Conservation (phyloP, 2,888 invertebrate genomes). For the Diaphora mendica region DNA sequence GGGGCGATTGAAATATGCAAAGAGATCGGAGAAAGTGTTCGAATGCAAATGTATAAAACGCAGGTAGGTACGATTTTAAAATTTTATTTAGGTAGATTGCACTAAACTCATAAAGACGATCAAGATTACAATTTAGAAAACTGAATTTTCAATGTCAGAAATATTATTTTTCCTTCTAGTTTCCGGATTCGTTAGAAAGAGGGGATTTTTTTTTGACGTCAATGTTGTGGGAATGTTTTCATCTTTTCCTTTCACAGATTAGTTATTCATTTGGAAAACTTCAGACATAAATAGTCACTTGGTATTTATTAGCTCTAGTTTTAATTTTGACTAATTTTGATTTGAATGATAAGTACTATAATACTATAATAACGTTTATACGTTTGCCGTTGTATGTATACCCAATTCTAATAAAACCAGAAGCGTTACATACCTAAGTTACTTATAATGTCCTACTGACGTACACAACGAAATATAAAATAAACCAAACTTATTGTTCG, state of each 20-base stretch:
- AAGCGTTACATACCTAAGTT: neutral
- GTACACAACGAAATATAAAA: neutral
- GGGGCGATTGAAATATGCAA: conserved; percentile 29
- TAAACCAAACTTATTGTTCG: conserved; percentile 30
- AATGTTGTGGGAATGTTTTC: neutral
- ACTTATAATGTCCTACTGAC: neutral
- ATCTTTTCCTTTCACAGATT: neutral
- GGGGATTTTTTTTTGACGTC: neutral
- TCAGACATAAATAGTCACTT: too few species aligned
- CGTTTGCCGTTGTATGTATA: neutral
- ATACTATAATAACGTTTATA: neutral
- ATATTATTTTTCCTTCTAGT: neutral
- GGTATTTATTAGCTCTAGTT: neutral
- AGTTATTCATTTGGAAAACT: neutral
- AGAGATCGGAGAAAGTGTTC: conserved; percentile 32
- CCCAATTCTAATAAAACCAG: neutral
- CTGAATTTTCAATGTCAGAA: neutral
- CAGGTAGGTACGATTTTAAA: conserved; percentile 22
- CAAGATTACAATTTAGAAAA: neutral
- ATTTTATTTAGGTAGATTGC: conserved; percentile 18
- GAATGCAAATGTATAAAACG: conserved; percentile 44
- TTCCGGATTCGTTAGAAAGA: neutral
- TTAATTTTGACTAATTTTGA: too few species aligned
- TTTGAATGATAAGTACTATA: neutral
- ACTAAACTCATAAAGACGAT: neutral